Conservation (phyloP, 2,888 invertebrate species). For the Pristionchus japonicus region DNA sequence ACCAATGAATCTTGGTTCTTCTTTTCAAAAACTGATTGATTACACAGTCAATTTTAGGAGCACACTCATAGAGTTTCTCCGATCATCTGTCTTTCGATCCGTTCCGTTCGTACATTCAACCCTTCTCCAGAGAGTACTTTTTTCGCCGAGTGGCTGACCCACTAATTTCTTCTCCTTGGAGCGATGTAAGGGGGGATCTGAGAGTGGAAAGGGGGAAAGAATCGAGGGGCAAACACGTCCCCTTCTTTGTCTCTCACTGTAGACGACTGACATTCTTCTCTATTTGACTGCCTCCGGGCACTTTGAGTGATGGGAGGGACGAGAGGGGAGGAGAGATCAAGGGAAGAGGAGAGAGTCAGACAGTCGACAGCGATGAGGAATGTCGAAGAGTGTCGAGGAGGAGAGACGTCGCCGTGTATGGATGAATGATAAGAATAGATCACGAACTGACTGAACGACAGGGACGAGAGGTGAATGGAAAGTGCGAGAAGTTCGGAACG, state of each 20-base stretch:
- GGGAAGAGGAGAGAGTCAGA: not conserved
- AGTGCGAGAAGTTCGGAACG: no score
- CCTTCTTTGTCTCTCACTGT: slow-evolving; percentile 26
- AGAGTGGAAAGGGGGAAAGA: not conserved
- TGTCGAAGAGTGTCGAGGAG: not conserved
- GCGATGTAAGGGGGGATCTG: not conserved
- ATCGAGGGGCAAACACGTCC: slow-evolving; percentile 4
- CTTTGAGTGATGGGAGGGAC: not conserved
- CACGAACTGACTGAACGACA: slow-evolving; percentile 4
- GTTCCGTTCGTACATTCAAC: slow-evolving; percentile 40
- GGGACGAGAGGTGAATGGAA: no score
- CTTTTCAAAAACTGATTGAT: no score
- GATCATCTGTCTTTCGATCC: no score
- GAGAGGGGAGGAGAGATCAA: not conserved
- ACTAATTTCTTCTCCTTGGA: slow-evolving; percentile 37
- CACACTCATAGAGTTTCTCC: no score
- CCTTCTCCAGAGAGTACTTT: slow-evolving; percentile 49
- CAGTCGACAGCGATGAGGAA: not conserved
- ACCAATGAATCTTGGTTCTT: no score
- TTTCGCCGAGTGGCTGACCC: not conserved
- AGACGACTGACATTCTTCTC: slow-evolving; percentile 15
- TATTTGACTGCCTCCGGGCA: not conserved
- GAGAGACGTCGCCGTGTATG: not conserved
- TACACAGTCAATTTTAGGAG: no score
- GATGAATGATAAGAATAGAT: slow-evolving; percentile 10